Conservation (phyloP, 2,888 invertebrate genomes). For the Lasioglossum leucozonium region DNA sequence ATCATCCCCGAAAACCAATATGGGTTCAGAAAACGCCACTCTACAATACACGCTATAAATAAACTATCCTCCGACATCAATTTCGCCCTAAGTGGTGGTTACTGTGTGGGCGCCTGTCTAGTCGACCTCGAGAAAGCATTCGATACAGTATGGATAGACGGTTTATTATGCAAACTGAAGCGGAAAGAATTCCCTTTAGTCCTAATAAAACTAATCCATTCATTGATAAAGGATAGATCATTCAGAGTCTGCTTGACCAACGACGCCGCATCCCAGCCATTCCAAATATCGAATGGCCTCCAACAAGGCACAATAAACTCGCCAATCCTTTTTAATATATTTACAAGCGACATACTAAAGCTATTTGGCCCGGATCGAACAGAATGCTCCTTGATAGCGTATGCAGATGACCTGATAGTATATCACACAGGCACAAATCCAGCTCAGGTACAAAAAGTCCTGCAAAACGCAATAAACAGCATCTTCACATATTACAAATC, state of each 20-base stretch:
- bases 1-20: constrained; percentile 42
- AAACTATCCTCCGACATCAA: constrained; percentile 40
- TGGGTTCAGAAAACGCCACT: constrained; percentile 42
- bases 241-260: too few relatives aligned
- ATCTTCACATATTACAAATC: constrained; percentile 27
- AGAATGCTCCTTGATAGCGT: constrained; percentile 17
- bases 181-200: constrained; percentile 31
- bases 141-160: constrained; percentile 31
- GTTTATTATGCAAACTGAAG: not conserved
- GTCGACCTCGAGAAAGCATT: constrained; percentile 51
- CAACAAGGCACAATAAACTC: too few relatives aligned
- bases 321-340: constrained; percentile 33
- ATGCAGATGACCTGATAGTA: constrained; percentile 51
- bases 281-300: constrained; percentile 31
- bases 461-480: not conserved
- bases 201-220: constrained; percentile 22
- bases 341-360: constrained; percentile 19
- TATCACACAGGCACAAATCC: too few relatives aligned
- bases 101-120: constrained; percentile 33
- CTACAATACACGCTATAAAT: constrained; percentile 51
- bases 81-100: not conserved
- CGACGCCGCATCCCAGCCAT: too few relatives aligned
- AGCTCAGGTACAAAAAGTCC: not conserved
- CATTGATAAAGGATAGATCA: constrained; percentile 24
- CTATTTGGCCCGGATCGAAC: constrained; percentile 14